Base-by-base conservation (phyloP, 2,113 vertebrate genomes). In the Oryzias woworae region DNA sequence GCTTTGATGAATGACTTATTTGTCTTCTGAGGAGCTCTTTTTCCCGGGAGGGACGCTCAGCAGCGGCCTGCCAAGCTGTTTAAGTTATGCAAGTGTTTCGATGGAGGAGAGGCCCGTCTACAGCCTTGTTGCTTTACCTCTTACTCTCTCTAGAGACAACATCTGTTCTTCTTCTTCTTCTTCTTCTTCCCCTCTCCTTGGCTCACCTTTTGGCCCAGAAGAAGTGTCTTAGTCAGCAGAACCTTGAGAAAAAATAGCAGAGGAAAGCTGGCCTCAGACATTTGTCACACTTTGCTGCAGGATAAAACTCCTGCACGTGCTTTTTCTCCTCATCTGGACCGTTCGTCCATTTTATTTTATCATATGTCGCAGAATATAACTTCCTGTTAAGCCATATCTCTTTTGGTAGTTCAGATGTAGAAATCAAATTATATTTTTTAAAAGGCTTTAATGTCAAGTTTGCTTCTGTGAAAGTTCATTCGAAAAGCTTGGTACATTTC, bases 151-250 rank as follows among this genome's bases (percentile, higher is more conserved):
- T 47, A 51, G 66, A 76, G 75, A 70, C 72, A 80, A 85, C 87
- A 90, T 89, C 84, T 89, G 88, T 78, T 87, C 85, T 81, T 75
- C 0, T 44, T 15, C 14, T 58, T 58, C 15, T 16, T 18, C 58
- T 28, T 22, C 26, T 26, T 26, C 17, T 14, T 43, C 49, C 58
- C 46, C 69, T 63, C 14, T 53, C 51, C 66, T 69, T 66, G 48
- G 23, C 71, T 76, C 64, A 69, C 24, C 44, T 66, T 65, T 71
- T 52, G 4, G 5, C 53, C 66, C 58, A 28, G 58, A 53, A 54
- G 82, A 84, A 80, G 77, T 59, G 23, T 52, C 73, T 86, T 77
- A 89, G 85, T 91, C 89, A 91, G 89, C 89, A 91, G 85, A 88
- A 88, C 87, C 67, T 58, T 57, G 81, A 86, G 69, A 1, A 28